Evolutionary conservation across 2,797 vertebrate genomes (phyloP), one percentile per base, ranked within the genome.

Genomic region (Chloroceryle inda): DNA sequence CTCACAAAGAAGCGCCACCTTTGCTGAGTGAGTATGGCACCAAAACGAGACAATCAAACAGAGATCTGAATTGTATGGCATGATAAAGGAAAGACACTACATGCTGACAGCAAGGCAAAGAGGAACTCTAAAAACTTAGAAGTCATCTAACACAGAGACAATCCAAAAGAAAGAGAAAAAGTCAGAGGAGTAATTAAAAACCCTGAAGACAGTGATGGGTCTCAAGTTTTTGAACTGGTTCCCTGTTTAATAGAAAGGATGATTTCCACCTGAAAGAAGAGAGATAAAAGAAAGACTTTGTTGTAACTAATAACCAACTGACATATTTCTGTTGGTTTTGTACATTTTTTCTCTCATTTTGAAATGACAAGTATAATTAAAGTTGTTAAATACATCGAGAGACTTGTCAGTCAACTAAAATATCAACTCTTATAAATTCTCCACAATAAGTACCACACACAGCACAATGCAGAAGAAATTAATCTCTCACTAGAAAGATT

Each of bases 341-440:
- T 97, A 85, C 93, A 49, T 91, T 97, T 96, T 94, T 95, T 91
- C 73, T 86, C 91, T 96, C 83, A 64, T 97, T 97, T 92, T 95
- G 96, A 93, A 97, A 94, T 96, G 95, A 97, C 97, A 97, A 96
- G 96, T 95, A 96, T 97, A 97, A 97, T 97, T 97, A 94, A 97
- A 97, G 96, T 96, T 96, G 97, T 95, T 97, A 97, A 97, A 96
- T 96, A 97, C 78, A 96, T 92, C 5, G 85, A 95, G 89, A 91
- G 96, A 89, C 92, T 89, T 96, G 97, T 96, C 95, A 97, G 95
- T 97, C 96, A 97, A 85, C 94, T 93, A 93, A 97, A 97, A 94
- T 91, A 97, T 87, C 94, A 93, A 92, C 94, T 96, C 89, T 94
- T 86, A 92, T 78, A 94, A 92, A 96, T 95, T 95, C 94, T 78